These are phyloP conservation scores for Paramisgurnus dabryanus DNA, from an alignment of 2,113 vertebrate genomes.

Conservation along the genomic window DNA sequence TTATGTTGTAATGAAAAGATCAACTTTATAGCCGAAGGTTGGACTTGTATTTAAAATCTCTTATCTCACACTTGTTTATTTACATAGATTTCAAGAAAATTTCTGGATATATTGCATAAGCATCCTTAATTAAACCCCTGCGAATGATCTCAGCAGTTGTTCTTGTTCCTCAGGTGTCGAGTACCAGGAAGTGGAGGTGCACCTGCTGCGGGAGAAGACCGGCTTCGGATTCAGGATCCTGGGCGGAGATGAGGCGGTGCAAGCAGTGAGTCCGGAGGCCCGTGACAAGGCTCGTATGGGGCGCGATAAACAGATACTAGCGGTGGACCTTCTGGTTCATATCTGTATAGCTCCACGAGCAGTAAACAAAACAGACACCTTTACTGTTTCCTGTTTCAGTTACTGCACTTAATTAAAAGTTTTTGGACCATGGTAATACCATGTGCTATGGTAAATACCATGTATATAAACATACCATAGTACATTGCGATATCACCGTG, in stretches of 20 bases:
- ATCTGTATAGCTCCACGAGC: constrained; percentile 42
- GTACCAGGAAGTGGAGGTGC: constrained; percentile 95
- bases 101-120: background rate
- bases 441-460: background rate
- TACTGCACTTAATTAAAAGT: background rate
- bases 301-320: constrained; percentile 67
- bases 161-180: constrained; percentile 77
- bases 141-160: background rate
- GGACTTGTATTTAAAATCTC: background rate
- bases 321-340: background rate
- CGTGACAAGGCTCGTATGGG: constrained; percentile 83
- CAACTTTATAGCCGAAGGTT: background rate
- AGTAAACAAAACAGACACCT: constrained; percentile 30
- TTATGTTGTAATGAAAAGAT: too few species aligned
- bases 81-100: too few species aligned
- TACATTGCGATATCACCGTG: too few species aligned
- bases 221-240: constrained; percentile 99
- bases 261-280: constrained; percentile 93
- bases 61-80: too few species aligned
- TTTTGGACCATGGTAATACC: background rate
- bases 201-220: constrained; percentile 96
- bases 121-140: background rate
- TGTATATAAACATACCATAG: background rate
- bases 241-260: constrained; percentile 97
- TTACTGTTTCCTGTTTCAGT: background rate